Base-by-base conservation (phyloP, 1,140 invertebrate genomes). In the Eumeta japonica region DNA sequence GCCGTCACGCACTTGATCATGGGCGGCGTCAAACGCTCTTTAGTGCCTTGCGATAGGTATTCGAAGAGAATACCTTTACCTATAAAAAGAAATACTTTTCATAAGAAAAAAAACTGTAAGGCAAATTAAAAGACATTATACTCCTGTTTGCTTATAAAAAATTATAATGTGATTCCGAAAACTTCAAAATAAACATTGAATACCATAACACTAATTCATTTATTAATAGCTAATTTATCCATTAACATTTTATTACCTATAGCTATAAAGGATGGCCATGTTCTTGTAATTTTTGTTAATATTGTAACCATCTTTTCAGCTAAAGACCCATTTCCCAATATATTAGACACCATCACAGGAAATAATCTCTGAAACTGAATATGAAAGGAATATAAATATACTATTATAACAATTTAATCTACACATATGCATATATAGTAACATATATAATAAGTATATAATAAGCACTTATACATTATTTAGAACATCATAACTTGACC, bases 1-100 rank as follows among this genome's bases (percentile, higher is more conserved):
- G 74, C 67, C 35, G 55, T 52, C n/a, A 75, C 54, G 36, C 74
- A 76, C 4, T 59, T 57, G n/a, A 76, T 62, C 62, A 76, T 67
- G 1, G 63, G 67, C 20, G 65, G 61, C 0, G 68, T 72, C 15
- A 76, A 39, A 3, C 71, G 58, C 33, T 75, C 70, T 37, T 67
- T 59, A 0, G 63, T 63, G 24, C 73, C 62, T 50, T 76, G 65
- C 1, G 70, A 62, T 17, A 75, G 33, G 39, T 76, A 76, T 30
- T 76, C 73, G 42, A 71, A 65, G 11, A 75, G 54, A 16, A 74
- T 71, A 19, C 64, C 61, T 55, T 70, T 68, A 16, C 73, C 73
- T 76, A 46, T 4, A 56, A 53, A 11, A 2, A 16, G 37, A 29
- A 34, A 38, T 34, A 37, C 10, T 15, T 7, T 29, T 39, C 17